Evolutionary conservation across 2,113 vertebrate genomes (phyloP), one percentile per base, ranked within the genome.

Genomic region (Aspidoscelis tigris): DNA sequence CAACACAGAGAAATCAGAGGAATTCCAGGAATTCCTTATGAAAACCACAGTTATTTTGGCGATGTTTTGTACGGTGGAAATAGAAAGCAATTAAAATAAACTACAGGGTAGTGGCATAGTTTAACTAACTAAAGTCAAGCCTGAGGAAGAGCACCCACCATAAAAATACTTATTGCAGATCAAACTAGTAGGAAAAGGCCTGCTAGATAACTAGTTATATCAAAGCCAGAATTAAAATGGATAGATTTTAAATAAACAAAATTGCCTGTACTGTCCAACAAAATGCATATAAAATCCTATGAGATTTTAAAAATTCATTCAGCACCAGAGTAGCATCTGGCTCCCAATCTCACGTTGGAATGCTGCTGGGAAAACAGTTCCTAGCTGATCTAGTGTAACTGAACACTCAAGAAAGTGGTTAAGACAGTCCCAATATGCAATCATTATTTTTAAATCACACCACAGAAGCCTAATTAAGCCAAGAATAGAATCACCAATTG

Each of bases 21-120:
- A 95, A 95, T 95, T 94, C 94, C 94, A 94, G 83, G 92, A 89
- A 86, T 94, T 93, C 89, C 82, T 86, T 26, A 58, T 12, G 0
- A 16, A 89, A 81, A 87, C 82, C 80, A 84, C 80, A 2, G 82
- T 81, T 95, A 93, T 93, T 94, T 92, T 89, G 91, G 87, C 87
- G 91, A 53, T 80, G 58, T 82, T 81, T 90, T 90, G 90, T 90
- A 18, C 22, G 83, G 82, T 81, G 87, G 89, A 92, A 93, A 93
- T 82, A 94, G 84, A 81, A 83, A 66, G 74, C 66, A 79, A 90
- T 87, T 90, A 86, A 89, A 87, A 92, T 61, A 61, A 61, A 61
- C 14, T 82, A 84, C 75, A 91, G 88, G 75, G 81, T 61, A 89
- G 84, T 79, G 83, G 33, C 33, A 50, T 44, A 82, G 55, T 16